Base-by-base conservation (phyloP, 2,797 vertebrate species). In the Alectoris magna region DNA sequence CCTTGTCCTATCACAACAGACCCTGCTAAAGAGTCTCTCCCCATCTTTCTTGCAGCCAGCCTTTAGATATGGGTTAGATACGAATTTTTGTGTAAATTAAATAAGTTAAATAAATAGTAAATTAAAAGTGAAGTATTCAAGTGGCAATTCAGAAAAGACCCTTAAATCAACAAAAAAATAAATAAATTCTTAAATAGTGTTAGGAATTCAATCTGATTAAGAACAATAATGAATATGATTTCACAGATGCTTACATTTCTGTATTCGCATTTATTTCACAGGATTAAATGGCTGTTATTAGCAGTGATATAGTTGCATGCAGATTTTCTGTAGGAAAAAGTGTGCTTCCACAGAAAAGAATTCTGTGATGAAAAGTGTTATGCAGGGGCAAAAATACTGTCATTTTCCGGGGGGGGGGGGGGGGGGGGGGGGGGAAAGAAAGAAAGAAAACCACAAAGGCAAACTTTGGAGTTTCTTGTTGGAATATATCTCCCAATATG, bases 171-270 rank as follows among this genome's bases (percentile, higher is more conserved):
- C 7, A 82, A 66, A 82, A 91, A 93, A 39, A 39, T 9, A 39
- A 39, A 39, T 39, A 39, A 39, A 67, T 84, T 27, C 26, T 79
- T 84, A 94, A 94, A 63, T 86, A 59, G 78, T 72, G 16, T 60
- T 90, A 73, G 11, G 19, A 88, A 46, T 62, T 84, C 83, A 93
- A 14, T 88, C 73, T 79, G 60, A 49, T 88, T 84, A 90, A 79
- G 53, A 91, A 84, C 60, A 88, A 49, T 74, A 84, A 14, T 36
- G 76, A 88, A 90, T 94, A 79, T n/a, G 71, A 91, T 90, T 93
- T 93, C 90, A 87, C 81, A 94, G 87, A 82, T 73, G 68, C 75
- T 90, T 91, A 70, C 16, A 6, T 70, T 94, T 92, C 90, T 95
- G 73, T 71, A 58, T 68, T 90, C 74, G 53, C 48, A 44, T 94